Evolutionary conservation across 1,140 invertebrate species (phyloP).

Genomic region (Radopholus similis): DNA sequence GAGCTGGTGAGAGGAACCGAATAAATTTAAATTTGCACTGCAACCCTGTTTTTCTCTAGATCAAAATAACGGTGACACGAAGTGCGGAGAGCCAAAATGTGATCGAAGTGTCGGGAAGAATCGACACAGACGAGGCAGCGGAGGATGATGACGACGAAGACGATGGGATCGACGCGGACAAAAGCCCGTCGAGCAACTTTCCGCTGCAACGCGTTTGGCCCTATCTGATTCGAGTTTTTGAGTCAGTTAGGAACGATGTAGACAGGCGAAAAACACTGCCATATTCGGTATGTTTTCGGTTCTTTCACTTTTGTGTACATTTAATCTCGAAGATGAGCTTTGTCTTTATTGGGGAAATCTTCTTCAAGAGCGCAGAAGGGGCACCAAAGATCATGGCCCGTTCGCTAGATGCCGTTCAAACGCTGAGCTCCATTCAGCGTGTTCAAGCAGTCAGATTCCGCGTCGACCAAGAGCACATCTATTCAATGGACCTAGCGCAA

Average conservation of each 20-base stretch:
- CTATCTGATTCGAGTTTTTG: conserved; percentile 22
- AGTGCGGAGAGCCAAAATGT: conserved; percentile 8
- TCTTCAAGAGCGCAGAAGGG: conserved; percentile 34
- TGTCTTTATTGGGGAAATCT: conserved; percentile 37
- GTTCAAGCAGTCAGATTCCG: conserved; percentile 30
- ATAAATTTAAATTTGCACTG: background rate
- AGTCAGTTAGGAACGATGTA: conserved; percentile 18
- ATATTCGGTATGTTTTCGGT: conserved; percentile 20
- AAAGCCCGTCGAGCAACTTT: background rate
- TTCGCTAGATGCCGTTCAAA: conserved; percentile 40
- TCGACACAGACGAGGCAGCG: conserved; percentile 39
- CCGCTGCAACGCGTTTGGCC: conserved; percentile 44
- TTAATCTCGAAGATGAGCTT: conserved; percentile 35
- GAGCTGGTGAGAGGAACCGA: conserved; percentile 30
- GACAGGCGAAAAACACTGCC: conserved; percentile 32
- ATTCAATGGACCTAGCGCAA: conserved; percentile 33
- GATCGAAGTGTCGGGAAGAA: conserved; percentile 42
- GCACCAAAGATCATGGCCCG: conserved; percentile 31
- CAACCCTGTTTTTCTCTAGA: conserved; percentile 29
- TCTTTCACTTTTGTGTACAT: background rate
- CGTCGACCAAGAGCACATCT: conserved; percentile 33
- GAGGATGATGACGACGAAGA: conserved; percentile 38
- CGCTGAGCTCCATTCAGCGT: conserved; percentile 42
- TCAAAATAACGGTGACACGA: conserved; percentile 37
- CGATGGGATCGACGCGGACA: conserved; percentile 6